These are phyloP conservation scores for Crossocerus cetratus DNA, from an alignment of 2,888 invertebrate species.

Conservation along the genomic window DNA sequence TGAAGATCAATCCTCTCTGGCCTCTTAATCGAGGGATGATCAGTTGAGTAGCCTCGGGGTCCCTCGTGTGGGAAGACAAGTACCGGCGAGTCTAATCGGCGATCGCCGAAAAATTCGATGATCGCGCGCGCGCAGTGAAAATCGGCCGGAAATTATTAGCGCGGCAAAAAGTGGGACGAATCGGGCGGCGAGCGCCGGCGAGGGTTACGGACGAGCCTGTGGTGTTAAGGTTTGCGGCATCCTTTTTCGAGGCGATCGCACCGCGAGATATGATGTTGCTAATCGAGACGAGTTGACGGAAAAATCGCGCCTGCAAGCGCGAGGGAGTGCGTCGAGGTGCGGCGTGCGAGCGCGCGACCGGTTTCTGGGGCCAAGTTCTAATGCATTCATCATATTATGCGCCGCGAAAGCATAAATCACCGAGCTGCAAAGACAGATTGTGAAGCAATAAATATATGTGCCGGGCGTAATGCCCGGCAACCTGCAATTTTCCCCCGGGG, in stretches of 20 bases:
- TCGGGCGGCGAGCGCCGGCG: neutral
- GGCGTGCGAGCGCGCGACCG: slow-evolving; percentile 27
- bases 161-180: slow-evolving; percentile 1
- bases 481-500: slow-evolving; percentile 23
- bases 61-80: no score
- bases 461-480: slow-evolving; percentile 27
- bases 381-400: slow-evolving; percentile 17
- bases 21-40: neutral
- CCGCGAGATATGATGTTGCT: slow-evolving; percentile 26
- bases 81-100: neutral
- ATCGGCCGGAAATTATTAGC: slow-evolving; percentile 3
- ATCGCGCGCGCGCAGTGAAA: neutral
- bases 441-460: slow-evolving; percentile 40
- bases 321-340: slow-evolving; percentile 12
- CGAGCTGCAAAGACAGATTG: slow-evolving; percentile 15
- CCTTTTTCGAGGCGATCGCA: slow-evolving; percentile 31
- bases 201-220: slow-evolving; percentile 25
- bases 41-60: no score
- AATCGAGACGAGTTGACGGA: slow-evolving; percentile 13
- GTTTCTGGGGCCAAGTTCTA: slow-evolving; percentile 33
- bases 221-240: slow-evolving; percentile 29
- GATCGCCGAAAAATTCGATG: neutral
- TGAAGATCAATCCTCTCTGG: slow-evolving; percentile 22
- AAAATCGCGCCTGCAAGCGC: slow-evolving; percentile 20
- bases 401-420: slow-evolving; percentile 39